These are phyloP conservation scores for Cyprinodon brontotheroides DNA, from an alignment of 2,113 vertebrate species.

Conservation along the genomic window DNA sequence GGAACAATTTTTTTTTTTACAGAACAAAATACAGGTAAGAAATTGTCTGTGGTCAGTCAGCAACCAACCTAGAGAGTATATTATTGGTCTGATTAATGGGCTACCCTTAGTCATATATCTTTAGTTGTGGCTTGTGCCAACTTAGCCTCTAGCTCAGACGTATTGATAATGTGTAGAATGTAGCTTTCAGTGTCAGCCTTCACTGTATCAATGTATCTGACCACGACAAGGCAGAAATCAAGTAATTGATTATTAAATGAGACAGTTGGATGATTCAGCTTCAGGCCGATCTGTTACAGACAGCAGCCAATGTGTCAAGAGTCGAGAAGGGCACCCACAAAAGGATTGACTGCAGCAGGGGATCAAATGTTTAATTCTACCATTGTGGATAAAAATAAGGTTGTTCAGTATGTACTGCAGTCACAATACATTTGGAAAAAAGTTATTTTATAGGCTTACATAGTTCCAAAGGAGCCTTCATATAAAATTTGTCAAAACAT, in stretches of 20 bases:
- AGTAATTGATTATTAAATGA: constrained; percentile 59
- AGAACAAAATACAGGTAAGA: background rate
- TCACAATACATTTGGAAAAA: no score
- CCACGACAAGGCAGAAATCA: constrained; percentile 35
- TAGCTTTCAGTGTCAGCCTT: constrained; percentile 44
- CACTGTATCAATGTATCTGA: constrained; percentile 29
- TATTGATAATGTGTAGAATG: constrained; percentile 48
- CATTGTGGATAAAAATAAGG: background rate
- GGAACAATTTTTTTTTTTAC: no score
- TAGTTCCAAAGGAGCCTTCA: background rate
- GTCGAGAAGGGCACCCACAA: background rate
- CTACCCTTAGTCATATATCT: constrained; percentile 13
- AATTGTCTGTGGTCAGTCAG: constrained; percentile 14
- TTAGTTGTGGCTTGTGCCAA: constrained; percentile 13
- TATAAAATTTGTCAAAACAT: no score
- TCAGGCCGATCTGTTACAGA: constrained; percentile 36
- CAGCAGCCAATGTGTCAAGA: constrained; percentile 15
- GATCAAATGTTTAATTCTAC: constrained; percentile 8
- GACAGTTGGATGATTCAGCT: constrained; percentile 28
- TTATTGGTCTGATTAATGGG: constrained; percentile 47
- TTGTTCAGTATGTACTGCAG: background rate
- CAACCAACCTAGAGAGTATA: constrained; percentile 45
- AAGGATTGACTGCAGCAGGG: background rate
- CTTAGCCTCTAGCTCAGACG: constrained; percentile 24
- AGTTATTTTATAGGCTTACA: background rate